Evolutionary conservation across 1,140 invertebrate genomes (phyloP), one percentile per base, ranked within the genome.

Genomic region (Trachelipus rathkii): DNA sequence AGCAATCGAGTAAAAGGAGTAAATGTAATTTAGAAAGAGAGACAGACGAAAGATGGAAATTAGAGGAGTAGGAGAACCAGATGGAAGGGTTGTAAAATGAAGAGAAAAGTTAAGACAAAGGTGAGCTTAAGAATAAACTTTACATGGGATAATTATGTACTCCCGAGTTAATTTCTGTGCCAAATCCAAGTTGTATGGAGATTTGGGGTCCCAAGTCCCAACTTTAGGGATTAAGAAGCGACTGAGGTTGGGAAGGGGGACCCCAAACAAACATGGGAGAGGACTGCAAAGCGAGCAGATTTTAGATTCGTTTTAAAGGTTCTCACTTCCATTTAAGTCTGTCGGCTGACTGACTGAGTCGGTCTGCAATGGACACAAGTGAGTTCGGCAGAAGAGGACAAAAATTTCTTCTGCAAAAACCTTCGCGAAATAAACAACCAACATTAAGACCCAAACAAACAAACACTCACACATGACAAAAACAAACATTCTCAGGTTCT

Each of bases 41-140:
- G 33, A 33, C 33, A 33, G 33, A 33, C 6, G 6, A 33, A 1
- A 33, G 33, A 33, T 33, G 6, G 33, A 33, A 33, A 33, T 33
- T 33, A 33, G 33, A 1, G 33, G 1, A 33, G 33, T 33, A 33
- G 33, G 6, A 33, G 33, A 33, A 1, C 1, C 1, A 33, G 33
- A 33, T 33, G 1, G 33, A 33, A 33, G 33, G 6, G 33, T 33
- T 33, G 1, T 33, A 33, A 33, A 73, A 45, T 19, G 23, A 60
- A 66, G 60, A 69, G 67, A 75, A 72, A n/a, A 71, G 73, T 33
- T 71, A 76, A 75, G 74, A 66, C 73, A 78, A 74, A 75, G 68
- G 69, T 76, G 71, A 76, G 74, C 71, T 78, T 70, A 78, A 73
- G 72, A 74, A 71, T 76, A 74, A 79, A 79, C 78, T 74, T 79